phyloP scores from a whole-genome alignment of 2,113 vertebrate species.

The Uropsilus gracilis region DNA sequence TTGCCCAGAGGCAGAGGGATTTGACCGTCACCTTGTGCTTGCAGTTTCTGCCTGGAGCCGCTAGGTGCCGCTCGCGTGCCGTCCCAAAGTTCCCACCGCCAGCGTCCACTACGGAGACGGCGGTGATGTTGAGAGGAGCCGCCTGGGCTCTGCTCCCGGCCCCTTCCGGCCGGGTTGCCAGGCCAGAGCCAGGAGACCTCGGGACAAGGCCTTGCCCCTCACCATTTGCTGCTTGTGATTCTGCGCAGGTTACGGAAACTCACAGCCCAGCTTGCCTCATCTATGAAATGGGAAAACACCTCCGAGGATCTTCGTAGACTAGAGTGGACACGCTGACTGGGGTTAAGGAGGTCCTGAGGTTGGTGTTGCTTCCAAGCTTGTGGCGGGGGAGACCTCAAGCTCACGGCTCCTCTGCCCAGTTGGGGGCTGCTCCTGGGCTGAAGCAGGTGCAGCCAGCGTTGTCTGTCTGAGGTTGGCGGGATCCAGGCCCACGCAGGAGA shows the following conservation, averaged over 20 bases:
- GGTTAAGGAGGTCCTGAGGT: too few species aligned
- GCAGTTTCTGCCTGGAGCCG: constrained; percentile 57
- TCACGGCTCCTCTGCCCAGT: too few species aligned
- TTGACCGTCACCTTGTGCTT: neutral
- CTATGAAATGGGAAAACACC: neutral
- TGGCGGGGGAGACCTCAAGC: too few species aligned
- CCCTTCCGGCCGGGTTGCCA: too few species aligned
- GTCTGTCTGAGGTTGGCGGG: too few species aligned
- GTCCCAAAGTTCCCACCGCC: neutral
- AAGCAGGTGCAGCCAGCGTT: too few species aligned
- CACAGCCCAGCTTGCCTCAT: constrained; percentile 10
- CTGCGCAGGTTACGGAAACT: neutral
- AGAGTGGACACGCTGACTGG: too few species aligned
- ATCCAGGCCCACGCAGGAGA: too few species aligned
- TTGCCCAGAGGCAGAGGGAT: neutral
- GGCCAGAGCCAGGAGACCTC: neutral
- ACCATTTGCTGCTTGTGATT: neutral
- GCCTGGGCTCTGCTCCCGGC: neutral
- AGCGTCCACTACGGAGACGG: neutral
- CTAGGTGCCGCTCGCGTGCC: constrained; percentile 68
- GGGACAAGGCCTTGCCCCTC: neutral
- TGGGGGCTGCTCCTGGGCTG: too few species aligned
- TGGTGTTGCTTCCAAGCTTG: too few species aligned
- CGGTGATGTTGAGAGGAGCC: neutral
- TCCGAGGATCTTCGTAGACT: too few species aligned